Percentiles rank a stretch among this genome's conserved stretches.
Conservation (phyloP, 2,888 invertebrate species). For the Dione vanillae region DNA sequence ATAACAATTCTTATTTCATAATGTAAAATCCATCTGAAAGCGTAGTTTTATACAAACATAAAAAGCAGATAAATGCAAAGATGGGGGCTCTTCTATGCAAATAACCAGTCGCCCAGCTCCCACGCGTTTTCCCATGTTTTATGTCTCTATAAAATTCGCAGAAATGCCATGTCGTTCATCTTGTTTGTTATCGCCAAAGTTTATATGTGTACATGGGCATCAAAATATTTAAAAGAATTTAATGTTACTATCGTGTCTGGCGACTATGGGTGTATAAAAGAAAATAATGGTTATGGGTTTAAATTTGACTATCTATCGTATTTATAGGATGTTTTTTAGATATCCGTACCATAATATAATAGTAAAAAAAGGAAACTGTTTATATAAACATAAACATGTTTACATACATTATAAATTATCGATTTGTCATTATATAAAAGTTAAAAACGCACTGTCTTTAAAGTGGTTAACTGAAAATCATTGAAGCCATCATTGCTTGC, state of each 20-base stretch:
- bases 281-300: not conserved
- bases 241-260: conserved; percentile 3
- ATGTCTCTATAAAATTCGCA: conserved; percentile 44
- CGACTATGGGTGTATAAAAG: not conserved
- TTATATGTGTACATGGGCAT: conserved; percentile 30
- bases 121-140: conserved; percentile 40
- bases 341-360: no score
- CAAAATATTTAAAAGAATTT: conserved; percentile 29
- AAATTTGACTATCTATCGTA: not conserved
- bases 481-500: no score
- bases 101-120: conserved; percentile 39
- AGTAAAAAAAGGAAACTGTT: no score
- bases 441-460: no score
- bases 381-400: no score
- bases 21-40: conserved; percentile 19
- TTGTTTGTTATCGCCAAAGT: conserved; percentile 42
- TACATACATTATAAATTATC: no score
- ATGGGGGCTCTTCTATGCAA: conserved; percentile 42
- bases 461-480: no score
- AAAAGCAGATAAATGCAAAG: conserved; percentile 40
- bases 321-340: no score
- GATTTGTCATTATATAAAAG: no score
- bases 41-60: conserved; percentile 35
- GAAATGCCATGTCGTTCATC: conserved; percentile 41
- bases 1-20: conserved; percentile 10